Evolutionary conservation across 1,140 invertebrate species (phyloP), one percentile per base, ranked within the genome.

Genomic region (Lordiphosa stackelbergi): DNA sequence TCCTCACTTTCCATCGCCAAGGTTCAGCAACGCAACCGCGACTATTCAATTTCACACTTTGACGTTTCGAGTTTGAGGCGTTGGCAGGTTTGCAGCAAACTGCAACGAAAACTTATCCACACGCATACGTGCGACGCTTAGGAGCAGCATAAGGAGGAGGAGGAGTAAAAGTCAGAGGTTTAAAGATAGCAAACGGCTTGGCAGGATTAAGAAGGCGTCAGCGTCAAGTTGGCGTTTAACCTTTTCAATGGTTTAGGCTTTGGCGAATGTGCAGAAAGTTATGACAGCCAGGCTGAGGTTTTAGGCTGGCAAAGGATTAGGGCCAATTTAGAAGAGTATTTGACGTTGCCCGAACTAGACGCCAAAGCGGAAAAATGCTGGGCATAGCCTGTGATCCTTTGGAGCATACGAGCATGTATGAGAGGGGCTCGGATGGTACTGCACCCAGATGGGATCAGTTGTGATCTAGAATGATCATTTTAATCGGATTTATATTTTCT

Each of bases 361-460:
- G 55, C 41, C 53, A 40, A 11, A 41, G 5, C 54, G 49, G 31
- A 65, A 34, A 54, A 47, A 87, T 87, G 84, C 53, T 86, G 43
- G 86, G 81, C 59, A 79, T 86, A 42, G 88, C 85, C 19, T 87
- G 89, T 35, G 91, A 92, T 88, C 91, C 91, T 47, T 78, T 92
- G 52, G 88, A 92, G 59, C 90, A 92, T 63, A 92, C 91, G 22
- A 92, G 91, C 85, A 92, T 93, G 79, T 92, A 92, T 86, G 90
- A 92, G 60, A 81, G 89, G n/a, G 88, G 85, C 68, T 75, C 88
- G 48, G 90, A 90, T 83, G 90, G 90, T 90, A 85, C 41, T 49
- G 34, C 9, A 52, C 8, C 52, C 54, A 41, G 34, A 64, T 35
- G 5, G 9, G n/a, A 36, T 19, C n/a, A 19, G 8, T 12, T 9